phyloP scores from a whole-genome alignment of 2,113 vertebrate genomes.

The Bostrychus sinensis region DNA sequence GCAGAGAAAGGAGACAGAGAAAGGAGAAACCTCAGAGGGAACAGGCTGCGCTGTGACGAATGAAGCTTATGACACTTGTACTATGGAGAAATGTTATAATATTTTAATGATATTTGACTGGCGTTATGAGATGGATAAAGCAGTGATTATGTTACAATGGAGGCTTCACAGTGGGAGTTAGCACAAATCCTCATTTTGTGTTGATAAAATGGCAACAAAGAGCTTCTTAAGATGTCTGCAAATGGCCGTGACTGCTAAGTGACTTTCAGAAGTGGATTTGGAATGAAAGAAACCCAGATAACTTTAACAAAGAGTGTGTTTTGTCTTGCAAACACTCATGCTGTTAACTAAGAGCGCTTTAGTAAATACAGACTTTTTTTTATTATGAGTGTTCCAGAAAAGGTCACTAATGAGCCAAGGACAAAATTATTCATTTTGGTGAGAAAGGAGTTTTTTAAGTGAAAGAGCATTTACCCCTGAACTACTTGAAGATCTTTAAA shows the following conservation, averaged over 20 bases:
- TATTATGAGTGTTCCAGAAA: too few species aligned
- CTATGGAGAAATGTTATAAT: constrained; percentile 29
- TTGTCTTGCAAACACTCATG: too few species aligned
- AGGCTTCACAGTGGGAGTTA: constrained; percentile 12
- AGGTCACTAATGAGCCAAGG: too few species aligned
- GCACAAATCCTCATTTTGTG: constrained; percentile 23
- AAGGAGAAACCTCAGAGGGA: constrained; percentile 45
- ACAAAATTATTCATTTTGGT: too few species aligned
- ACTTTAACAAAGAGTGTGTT: too few species aligned
- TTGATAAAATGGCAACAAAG: constrained; percentile 9
- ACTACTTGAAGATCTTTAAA: too few species aligned
- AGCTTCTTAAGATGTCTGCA: constrained; percentile 3
- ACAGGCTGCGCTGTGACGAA: constrained; percentile 44
- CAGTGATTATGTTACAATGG: constrained; percentile 28
- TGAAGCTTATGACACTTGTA: constrained; percentile 27
- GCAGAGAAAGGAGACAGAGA: constrained; percentile 31
- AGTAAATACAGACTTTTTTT: too few species aligned
- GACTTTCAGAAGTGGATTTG: constrained; percentile 22
- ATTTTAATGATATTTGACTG: constrained; percentile 58
- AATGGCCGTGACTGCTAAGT: constrained; percentile 18
- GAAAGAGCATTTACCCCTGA: too few species aligned
- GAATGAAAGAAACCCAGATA: not conserved
- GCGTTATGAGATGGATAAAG: constrained; percentile 24
- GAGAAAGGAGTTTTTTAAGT: too few species aligned
- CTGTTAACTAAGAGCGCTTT: not conserved